Base-by-base conservation (phyloP, 2,113 vertebrate species). In the Dendropsophus ebraccatus region DNA sequence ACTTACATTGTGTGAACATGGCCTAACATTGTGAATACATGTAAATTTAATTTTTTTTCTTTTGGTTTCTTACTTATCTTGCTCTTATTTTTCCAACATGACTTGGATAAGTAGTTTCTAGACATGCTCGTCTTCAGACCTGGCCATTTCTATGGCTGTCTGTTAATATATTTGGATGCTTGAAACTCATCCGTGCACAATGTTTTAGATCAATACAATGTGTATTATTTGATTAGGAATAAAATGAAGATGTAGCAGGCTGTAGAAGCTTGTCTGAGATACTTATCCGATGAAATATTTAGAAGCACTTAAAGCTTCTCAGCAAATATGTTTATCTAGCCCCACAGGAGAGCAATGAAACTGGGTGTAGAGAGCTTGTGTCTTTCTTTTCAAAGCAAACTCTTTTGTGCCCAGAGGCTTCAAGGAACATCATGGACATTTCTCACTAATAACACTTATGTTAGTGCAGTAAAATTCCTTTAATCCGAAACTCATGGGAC, bases 251-350 rank as follows among this genome's bases (percentile, higher is more conserved):
- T 87, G 69, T 89, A 90, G 76, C 4, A 91, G 87, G 89, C 86
- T 17, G 7, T 81, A 84, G 54, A 81, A 69, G 32, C 81, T 88
- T 50, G 83, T 90, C 88, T 88, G 74, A 89, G 86, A 76, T 85
- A 86, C 28, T 79, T 90, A 69, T 83, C 81, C 90, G 88, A 88
- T 12, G 10, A 93, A 93, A 89, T 90, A 92, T 92, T 92, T 91
- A 92, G 86, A 88, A 90, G 28, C 89, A 91, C 85, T 89, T 90
- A 88, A 81, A 89, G 87, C 87, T 94, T 93, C 91, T 91, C 89
- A 91, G 88, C 82, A 91, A 85, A 75, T 88, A 90, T 90, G 81
- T 90, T 89, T 90, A 82, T 89, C 88, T 85, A 17, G 21, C 88
- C 85, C 58, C 25, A 47, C 17, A 56, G 69, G 88, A 60, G 54